Conservation (phyloP, 2,888 invertebrate species). For the Acleris literana region DNA sequence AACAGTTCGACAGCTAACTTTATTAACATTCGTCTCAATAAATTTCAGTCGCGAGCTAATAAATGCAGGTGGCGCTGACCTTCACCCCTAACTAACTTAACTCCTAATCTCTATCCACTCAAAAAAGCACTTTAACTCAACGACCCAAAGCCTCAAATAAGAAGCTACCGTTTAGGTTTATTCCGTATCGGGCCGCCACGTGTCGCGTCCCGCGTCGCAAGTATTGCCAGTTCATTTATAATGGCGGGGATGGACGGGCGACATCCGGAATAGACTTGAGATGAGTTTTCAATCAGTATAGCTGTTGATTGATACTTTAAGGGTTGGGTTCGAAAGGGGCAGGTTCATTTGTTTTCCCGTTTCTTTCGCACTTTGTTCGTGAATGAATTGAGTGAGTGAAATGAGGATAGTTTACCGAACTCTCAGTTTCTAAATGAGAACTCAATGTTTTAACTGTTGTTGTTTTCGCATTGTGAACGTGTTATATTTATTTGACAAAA, state of each 20-base stretch:
- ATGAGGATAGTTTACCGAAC: neutral
- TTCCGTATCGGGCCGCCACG: conserved; percentile 14
- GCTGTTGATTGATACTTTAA: conserved; percentile 30
- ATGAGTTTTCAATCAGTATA: conserved; percentile 27
- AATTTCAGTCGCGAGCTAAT: conserved; percentile 1
- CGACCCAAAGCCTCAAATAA: neutral
- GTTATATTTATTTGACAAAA: too few relatives aligned
- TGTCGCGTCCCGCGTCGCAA: conserved; percentile 22
- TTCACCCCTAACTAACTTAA: neutral
- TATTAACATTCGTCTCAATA: conserved; percentile 7
- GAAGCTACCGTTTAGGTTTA: neutral
- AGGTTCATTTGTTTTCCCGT: neutral
- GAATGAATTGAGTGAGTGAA: neutral
- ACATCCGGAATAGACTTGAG: conserved; percentile 26
- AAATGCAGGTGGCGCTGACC: conserved; percentile 13
- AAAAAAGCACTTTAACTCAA: neutral
- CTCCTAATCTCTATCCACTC: neutral
- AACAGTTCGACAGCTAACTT: too few relatives aligned
- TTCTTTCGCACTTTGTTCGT: neutral
- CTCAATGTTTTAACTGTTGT: too few relatives aligned
- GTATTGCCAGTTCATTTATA: conserved; percentile 33
- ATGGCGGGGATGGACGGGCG: conserved; percentile 27
- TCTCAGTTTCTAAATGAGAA: too few relatives aligned
- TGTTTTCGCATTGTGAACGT: too few relatives aligned
- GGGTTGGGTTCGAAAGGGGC: conserved; percentile 1